Percentiles rank a stretch among this genome's conserved stretches.
phyloP scores from a whole-genome alignment of 1,140 invertebrate genomes.

The Drosophila kohkoa region DNA sequence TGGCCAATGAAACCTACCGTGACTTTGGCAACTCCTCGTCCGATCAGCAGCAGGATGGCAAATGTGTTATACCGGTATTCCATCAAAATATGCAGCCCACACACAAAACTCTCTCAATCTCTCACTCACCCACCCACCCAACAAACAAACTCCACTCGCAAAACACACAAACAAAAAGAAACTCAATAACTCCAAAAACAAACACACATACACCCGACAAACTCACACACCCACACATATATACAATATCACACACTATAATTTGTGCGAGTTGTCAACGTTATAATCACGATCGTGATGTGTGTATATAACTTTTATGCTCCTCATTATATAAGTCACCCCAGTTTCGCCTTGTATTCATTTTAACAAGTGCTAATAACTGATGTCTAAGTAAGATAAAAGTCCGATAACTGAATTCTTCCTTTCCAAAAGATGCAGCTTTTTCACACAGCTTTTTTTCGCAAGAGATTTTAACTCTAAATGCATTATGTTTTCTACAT shows the following conservation, averaged over 20 bases:
- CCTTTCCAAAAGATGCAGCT: no score
- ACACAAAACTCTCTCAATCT: conserved; percentile 33
- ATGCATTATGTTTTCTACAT: no score
- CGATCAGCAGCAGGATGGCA: conserved; percentile 67
- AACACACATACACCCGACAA: not conserved
- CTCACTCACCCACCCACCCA: conserved; percentile 41
- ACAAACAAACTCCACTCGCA: conserved; percentile 1
- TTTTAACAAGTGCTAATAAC: not conserved
- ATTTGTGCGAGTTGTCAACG: conserved; percentile 6
- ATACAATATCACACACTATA: conserved; percentile 17
- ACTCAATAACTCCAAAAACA: conserved; percentile 16
- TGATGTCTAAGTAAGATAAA: not conserved
- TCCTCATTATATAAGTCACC: not conserved
- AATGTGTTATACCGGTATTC: conserved; percentile 81
- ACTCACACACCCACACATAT: conserved; percentile 15
- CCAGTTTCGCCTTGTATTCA: not conserved
- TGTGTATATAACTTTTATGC: conserved; percentile 5
- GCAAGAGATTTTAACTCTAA: no score
- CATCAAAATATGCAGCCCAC: conserved; percentile 48
- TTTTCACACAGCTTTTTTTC: no score
- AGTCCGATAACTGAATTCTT: no score
- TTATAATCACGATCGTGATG: not conserved
- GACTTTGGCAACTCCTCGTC: conserved; percentile 51
- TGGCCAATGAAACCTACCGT: conserved; percentile 72
- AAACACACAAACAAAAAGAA: conserved; percentile 17